Percentiles rank a stretch among this genome's conserved stretches.
Evolutionary conservation across 2,888 invertebrate species (phyloP).

Genomic region (Cephus sareptanus): DNA sequence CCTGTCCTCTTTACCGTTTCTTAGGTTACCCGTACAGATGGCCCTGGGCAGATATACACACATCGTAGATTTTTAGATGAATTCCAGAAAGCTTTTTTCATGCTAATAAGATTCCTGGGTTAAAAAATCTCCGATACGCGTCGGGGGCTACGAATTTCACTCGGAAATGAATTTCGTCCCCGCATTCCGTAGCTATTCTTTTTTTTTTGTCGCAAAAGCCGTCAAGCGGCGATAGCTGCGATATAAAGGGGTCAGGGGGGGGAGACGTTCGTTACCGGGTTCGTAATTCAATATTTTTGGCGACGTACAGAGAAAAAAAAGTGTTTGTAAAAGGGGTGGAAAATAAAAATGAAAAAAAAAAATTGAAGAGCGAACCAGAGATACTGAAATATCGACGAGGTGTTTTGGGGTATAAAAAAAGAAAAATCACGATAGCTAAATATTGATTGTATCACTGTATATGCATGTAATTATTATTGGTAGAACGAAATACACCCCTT

Average conservation of each 20-base stretch:
- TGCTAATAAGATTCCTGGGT: conserved; percentile 37
- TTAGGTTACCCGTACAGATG: too few relatives aligned
- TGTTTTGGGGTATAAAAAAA: background rate
- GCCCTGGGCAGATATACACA: too few relatives aligned
- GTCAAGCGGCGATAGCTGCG: background rate
- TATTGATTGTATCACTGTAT: background rate
- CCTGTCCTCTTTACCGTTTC: too few relatives aligned
- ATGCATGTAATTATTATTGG: background rate
- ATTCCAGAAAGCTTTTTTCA: conserved; percentile 35
- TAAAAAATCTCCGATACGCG: conserved; percentile 9
- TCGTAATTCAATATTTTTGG: conserved; percentile 29
- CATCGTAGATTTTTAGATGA: background rate
- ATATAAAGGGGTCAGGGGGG: background rate
- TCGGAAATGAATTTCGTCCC: conserved; percentile 15
- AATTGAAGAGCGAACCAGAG: background rate
- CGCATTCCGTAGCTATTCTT: background rate
- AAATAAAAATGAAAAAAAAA: background rate
- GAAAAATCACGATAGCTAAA: background rate
- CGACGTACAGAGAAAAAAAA: conserved; percentile 8
- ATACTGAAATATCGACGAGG: background rate
- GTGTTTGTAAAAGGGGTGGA: background rate
- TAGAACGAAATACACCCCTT: background rate
- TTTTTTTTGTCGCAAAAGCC: background rate
- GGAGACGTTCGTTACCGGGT: conserved; percentile 19
- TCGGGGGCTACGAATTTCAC: conserved; percentile 6